Base-by-base conservation (phyloP, 2,888 invertebrate species). In the Apotomis capreana region DNA sequence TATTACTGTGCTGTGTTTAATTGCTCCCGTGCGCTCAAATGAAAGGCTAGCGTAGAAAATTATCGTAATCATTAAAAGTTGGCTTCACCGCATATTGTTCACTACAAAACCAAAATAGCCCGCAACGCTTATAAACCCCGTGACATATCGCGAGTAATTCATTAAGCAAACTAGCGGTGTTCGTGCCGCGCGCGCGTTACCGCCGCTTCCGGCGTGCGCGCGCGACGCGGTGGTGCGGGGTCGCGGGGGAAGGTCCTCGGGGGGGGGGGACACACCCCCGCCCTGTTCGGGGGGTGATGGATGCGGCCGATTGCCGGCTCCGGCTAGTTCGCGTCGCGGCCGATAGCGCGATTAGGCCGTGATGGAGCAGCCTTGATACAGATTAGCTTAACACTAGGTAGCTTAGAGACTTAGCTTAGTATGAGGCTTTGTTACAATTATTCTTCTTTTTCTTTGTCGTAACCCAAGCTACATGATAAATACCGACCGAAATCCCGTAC, bases 121-220 rank as follows among this genome's bases (percentile, higher is more conserved):
- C 37, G 58, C 58, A 36, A 37, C n/a, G 37, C 58, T 40, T 44
- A 54, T 64, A 64, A 55, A 44, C 12, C n/a, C 44, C 55, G 55
- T 55, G 64, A 64, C 64, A 64, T 64, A 64, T 64, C 64, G 64
- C 64, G 52, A 15, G 40, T 54, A 44, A 64, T 64, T 64, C 64
- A 64, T 64, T 55, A 64, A 54, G 44, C 40, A 55, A 64, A 64
- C 64, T 55, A 55, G 64, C 6, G 9, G 4, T 10, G 44, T 64
- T 64, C 64, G 64, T 64, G 64, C 64, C 64, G 54, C 64, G 64
- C 64, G 64, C 64, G 64, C 64, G 64, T 64, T 64, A 64, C 64
- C 63, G n/a, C 37, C 44, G 26, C 55, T 55, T 64, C 64, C 64
- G 64, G 64, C 55, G 51, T 37, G 52, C 63, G 63, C 64, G 54